Evolutionary conservation across 2,113 vertebrate species (phyloP).

Genomic region (Mesembrinibis cayennensis): DNA sequence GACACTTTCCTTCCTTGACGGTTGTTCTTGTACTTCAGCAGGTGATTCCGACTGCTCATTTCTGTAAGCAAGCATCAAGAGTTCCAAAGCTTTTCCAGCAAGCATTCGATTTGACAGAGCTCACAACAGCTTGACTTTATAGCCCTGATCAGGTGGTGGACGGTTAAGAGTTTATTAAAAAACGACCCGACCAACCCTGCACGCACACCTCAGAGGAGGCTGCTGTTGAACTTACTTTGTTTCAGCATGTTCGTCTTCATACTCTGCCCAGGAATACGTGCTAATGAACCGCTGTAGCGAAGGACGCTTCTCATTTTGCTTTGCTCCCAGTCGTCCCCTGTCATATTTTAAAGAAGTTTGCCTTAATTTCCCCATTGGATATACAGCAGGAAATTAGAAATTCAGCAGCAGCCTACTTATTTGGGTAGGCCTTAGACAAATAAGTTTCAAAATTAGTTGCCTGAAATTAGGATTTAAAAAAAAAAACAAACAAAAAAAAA

Average conservation of each 20-base stretch:
- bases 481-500: rapidly evolving
- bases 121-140: not conserved
- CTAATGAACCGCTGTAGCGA: constrained; percentile 89
- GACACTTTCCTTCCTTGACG: constrained; percentile 77
- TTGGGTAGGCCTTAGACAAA: not conserved
- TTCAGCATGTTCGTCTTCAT: constrained; percentile 76
- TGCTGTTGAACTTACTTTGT: constrained; percentile 80
- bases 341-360: not conserved
- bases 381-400: not conserved
- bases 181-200: not conserved
- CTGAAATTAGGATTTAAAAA: not conserved
- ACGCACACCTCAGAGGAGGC: too few relatives aligned
- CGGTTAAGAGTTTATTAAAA: not conserved
- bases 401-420: not conserved
- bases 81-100: not conserved
- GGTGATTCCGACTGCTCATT: constrained; percentile 61
- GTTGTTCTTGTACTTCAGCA: constrained; percentile 66
- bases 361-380: not conserved
- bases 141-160: not conserved
- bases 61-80: constrained; percentile 69
- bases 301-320: constrained; percentile 79
- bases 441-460: not conserved
- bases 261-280: constrained; percentile 86
- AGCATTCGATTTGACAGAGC: not conserved
- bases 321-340: constrained; percentile 80